Evolutionary conservation across 1,140 invertebrate genomes (phyloP).

Genomic region (Drosophila prosaltans): DNA sequence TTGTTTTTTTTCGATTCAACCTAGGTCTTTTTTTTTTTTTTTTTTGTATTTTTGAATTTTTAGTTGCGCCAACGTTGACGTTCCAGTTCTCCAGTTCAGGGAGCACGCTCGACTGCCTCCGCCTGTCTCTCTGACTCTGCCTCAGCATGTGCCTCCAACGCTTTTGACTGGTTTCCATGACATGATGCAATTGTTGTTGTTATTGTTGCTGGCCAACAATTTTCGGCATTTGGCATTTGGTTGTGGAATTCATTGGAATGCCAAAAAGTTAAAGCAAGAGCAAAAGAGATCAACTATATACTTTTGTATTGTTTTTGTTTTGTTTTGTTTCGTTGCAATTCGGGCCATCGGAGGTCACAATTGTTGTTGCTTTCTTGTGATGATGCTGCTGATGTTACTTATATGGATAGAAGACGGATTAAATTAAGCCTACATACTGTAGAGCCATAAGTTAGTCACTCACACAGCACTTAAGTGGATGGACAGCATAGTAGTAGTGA

Average conservation of each 20-base stretch:
- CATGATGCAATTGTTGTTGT: constrained; percentile 23
- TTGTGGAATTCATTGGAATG: constrained; percentile 18
- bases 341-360: constrained; percentile 10
- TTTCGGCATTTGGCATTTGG: constrained; percentile 20
- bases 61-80: constrained; percentile 10
- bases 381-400: not conserved
- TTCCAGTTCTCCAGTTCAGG: constrained; percentile 19
- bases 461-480: no score
- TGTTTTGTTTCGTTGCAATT: constrained; percentile 4
- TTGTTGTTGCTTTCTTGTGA: not conserved
- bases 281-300: not conserved
- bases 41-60: not conserved
- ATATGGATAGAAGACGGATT: not conserved
- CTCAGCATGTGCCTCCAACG: constrained; percentile 13
- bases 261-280: constrained; percentile 15
- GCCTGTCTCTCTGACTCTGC: not conserved
- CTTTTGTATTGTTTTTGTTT: not conserved
- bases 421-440: not conserved
- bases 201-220: constrained; percentile 8
- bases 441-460: not conserved
- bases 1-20: no score
- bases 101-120: constrained; percentile 16
- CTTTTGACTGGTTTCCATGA: constrained; percentile 21
- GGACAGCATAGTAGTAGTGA: no score
- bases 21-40: no score